Percentiles rank a stretch among this genome's conserved stretches.
Evolutionary conservation across 1,140 invertebrate genomes (phyloP).

Genomic region (Cydia strobilella): DNA sequence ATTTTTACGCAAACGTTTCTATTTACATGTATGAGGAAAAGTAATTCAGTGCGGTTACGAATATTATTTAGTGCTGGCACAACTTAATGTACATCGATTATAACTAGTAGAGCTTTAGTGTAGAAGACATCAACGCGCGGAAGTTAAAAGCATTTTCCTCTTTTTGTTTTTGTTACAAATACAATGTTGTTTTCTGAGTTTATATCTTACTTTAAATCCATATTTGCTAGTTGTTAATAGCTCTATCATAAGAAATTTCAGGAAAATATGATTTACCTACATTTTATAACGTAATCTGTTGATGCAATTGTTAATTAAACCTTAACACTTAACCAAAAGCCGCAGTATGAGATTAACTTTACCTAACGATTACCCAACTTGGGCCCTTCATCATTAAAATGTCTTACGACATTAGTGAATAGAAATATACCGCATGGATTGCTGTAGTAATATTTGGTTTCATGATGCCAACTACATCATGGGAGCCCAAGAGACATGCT

Average conservation of each 20-base stretch:
- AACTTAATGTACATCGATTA: not conserved
- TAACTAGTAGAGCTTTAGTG: not conserved
- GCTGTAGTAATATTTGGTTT: no score
- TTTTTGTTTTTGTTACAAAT: not conserved
- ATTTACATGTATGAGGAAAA: not conserved
- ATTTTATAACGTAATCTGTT: not conserved
- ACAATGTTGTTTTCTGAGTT: not conserved
- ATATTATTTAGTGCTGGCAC: not conserved
- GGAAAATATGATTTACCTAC: no score
- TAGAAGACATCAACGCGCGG: not conserved
- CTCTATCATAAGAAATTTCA: no score
- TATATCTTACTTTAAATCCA: not conserved
- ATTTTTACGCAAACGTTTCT: constrained; percentile 8
- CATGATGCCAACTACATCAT: no score
- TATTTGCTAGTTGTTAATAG: no score
- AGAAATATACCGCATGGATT: no score
- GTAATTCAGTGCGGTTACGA: not conserved
- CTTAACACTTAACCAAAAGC: constrained; percentile 12
- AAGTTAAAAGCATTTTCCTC: not conserved
- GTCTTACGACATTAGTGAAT: not conserved
- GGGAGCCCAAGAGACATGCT: no score
- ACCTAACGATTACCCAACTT: constrained; percentile 26
- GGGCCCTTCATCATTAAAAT: not conserved
- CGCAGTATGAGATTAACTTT: constrained; percentile 13
- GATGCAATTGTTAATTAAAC: constrained; percentile 16